These are phyloP conservation scores for Caenorhabditis angaria DNA, from an alignment of 2,888 invertebrate genomes.

Conservation along the genomic window DNA sequence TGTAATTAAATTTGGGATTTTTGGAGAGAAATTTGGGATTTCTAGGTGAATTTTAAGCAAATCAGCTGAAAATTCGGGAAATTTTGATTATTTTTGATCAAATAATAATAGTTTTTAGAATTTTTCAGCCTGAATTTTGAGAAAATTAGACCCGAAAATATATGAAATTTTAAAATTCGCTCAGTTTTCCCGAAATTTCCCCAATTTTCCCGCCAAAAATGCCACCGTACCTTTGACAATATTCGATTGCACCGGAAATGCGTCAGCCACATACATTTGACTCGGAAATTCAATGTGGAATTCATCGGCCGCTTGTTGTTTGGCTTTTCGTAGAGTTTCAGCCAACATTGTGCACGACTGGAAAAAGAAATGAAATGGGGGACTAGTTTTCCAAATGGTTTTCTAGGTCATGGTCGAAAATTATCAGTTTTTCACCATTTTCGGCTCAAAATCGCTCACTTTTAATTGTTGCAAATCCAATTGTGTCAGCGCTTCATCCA, in stretches of 20 bases:
- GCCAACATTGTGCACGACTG: slow-evolving; percentile 51
- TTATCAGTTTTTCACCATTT: no score
- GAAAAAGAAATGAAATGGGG: neutral
- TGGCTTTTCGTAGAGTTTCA: slow-evolving; percentile 63
- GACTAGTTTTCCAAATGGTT: neutral
- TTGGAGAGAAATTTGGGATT: neutral
- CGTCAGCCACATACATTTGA: slow-evolving; percentile 69
- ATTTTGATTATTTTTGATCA: no score
- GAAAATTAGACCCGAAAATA: no score
- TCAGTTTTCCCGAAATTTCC: no score
- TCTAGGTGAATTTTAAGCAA: no score
- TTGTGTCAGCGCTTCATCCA: slow-evolving; percentile 65
- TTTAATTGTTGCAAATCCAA: slow-evolving; percentile 59
- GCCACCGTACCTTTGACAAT: slow-evolving; percentile 61
- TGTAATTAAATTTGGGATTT: slow-evolving; percentile 2
- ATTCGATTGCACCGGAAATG: slow-evolving; percentile 65
- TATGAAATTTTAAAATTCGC: no score
- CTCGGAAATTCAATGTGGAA: slow-evolving; percentile 66
- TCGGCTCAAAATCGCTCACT: slow-evolving; percentile 21
- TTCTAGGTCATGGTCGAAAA: neutral
- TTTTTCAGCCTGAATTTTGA: no score
- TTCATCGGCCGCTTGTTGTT: slow-evolving; percentile 62
- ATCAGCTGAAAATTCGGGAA: no score
- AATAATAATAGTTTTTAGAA: no score
- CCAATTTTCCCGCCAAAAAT: no score